Evolutionary conservation across 2,113 vertebrate genomes (phyloP), one percentile per base, ranked within the genome.

Genomic region (Melospiza georgiana): DNA sequence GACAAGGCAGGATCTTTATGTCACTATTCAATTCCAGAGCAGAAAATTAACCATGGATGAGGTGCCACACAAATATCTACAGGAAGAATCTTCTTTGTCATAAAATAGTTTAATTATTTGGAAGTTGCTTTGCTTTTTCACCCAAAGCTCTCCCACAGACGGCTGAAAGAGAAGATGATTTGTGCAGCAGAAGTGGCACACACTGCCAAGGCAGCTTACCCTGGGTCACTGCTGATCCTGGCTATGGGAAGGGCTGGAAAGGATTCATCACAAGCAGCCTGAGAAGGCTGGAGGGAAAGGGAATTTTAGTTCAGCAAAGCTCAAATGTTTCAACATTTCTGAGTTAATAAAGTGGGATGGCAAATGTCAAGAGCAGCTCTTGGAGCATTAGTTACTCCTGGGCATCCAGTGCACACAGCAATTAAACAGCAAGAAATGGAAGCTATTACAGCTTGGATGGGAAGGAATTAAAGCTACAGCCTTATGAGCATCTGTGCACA

Each of bases 171-270:
- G 80, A 28, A 35, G 46, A 43, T 57, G 1, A 20, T 27, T 2
- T 37, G 35, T 57, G 63, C 55, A 55, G 62, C 10, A 41, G 12
- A 33, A 65, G 65, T 57, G 85, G 69, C 2, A 0, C 13, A 33
- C 51, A 22, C 69, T 13, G 3, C 39, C 4, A 4, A 52, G 46
- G 22, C 2, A 1, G 16, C 49, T 8, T 0, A 5, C 1, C 0
- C 4, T 3, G 2, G 13, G 75, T 58, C 5, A 1, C 88, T 79
- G 67, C 74, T 58, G 78, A 20, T 31, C 44, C 22, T 23, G 66
- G 21, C 6, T 15, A 0, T 0, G 0, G 73, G 41, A 48, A 67
- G 15, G 43, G 39, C 71, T 33, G 69, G 55, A n/a, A 80, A 63
- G 44, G 5, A 51, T 72, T 87, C 69, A 20, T 33, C 59, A 43